These are phyloP conservation scores for Sphyrna mokarran DNA, from an alignment of 2,113 vertebrate species.

Conservation along the genomic window DNA sequence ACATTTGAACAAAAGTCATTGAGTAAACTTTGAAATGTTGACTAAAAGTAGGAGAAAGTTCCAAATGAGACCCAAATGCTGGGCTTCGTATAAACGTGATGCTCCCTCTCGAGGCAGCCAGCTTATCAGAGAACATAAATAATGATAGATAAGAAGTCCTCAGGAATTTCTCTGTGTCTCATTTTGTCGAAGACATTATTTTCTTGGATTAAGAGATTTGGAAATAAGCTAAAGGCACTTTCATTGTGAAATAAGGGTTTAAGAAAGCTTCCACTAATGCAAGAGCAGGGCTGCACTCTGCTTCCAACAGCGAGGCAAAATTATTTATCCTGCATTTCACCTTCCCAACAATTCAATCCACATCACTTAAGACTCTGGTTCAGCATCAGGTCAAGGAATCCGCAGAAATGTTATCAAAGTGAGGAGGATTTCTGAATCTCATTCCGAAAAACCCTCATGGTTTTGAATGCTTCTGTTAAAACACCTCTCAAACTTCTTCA, in stretches of 20 bases:
- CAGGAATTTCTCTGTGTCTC: conserved; percentile 22
- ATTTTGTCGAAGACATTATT: not conserved
- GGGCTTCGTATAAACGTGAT: not conserved
- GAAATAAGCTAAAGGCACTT: not conserved
- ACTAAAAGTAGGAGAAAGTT: not conserved
- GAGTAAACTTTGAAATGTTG: not conserved
- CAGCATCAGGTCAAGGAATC: not conserved
- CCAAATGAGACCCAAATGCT: not conserved
- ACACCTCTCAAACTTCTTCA: too few species aligned
- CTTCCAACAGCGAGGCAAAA: not conserved
- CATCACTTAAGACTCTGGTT: not conserved
- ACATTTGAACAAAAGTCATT: not conserved
- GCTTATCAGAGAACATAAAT: conserved; percentile 18
- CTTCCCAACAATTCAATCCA: not conserved
- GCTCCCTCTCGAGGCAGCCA: too few species aligned
- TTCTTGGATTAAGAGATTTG: conserved; percentile 32
- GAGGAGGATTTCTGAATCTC: not conserved
- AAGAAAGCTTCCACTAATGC: not conserved
- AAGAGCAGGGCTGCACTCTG: not conserved
- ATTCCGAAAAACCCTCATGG: not conserved
- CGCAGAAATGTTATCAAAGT: not conserved
- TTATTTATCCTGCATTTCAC: not conserved
- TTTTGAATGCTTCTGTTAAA: too few species aligned
- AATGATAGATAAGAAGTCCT: not conserved
- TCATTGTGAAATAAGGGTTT: not conserved